Evolutionary conservation across 2,888 invertebrate genomes (phyloP), one percentile per base, ranked within the genome.

Genomic region (Athalia cordata): DNA sequence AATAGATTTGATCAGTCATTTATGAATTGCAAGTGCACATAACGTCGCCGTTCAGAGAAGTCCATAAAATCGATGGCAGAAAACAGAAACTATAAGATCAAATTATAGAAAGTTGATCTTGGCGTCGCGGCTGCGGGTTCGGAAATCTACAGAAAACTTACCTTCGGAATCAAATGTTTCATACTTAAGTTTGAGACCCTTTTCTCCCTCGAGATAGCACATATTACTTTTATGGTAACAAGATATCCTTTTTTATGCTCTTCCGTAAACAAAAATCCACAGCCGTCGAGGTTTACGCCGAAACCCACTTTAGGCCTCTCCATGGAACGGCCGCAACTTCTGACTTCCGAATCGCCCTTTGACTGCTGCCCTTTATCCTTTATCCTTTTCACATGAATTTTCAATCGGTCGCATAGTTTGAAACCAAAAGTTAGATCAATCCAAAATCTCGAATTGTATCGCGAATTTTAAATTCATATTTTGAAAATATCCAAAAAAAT

Each of bases 221-320:
- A 43, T 68, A 68, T 68, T 68, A 68, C 68, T 55, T 68, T 68
- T 68, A 68, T 68, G 52, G 68, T 68, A 68, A 68, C 68, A 68
- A 43, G 72, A 59, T 72, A 72, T 72, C 72, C 72, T 72, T 72
- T 57, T 72, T 72, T 72, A 72, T 72, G 72, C 43, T 59, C 72
- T 47, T 72, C 43, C 47, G 59, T 72, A 72, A 72, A 72, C 72
- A 59, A 72, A 72, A 72, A 52, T 72, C 59, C 13, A 72, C 29
- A 29, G 29, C 29, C 29, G 57, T 15, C n/a, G 47, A 59, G 59
- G 72, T 72, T 72, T 72, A 72, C 45, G 59, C 45, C 4, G 57
- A 72, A 59, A 72, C 59, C 72, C 59, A 72, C 72, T 72, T 57
- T 47, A n/a, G 59, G 72, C 59, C 72, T 72, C 52, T 72, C 59